A percentile compares a stretch with the other conserved stretches of the same genome.
These are phyloP conservation scores for Drosophila antonietae DNA, from an alignment of 2,888 invertebrate species.

Conservation along the genomic window DNA sequence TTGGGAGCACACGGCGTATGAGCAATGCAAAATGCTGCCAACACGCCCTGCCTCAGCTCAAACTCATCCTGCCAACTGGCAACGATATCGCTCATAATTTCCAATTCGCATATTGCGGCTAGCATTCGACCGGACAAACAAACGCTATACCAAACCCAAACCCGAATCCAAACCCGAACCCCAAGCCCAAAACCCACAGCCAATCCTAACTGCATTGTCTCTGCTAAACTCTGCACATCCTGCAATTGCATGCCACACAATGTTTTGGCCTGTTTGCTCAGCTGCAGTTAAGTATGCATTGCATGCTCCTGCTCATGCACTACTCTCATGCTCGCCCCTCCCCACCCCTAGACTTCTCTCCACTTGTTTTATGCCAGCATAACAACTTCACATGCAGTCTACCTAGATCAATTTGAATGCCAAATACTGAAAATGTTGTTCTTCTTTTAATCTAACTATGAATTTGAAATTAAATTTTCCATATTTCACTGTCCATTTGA, in stretches of 20 bases:
- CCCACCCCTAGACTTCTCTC: not conserved
- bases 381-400: slow-evolving; percentile 78
- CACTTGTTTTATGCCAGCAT: slow-evolving; percentile 68
- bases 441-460: not conserved
- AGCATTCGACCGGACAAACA: slow-evolving; percentile 40
- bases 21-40: slow-evolving; percentile 68
- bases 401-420: slow-evolving; percentile 66
- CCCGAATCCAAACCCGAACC: not conserved
- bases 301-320: slow-evolving; percentile 15
- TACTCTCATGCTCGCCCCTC: too few relatives aligned
- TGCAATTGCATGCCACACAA: slow-evolving; percentile 38
- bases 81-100: slow-evolving; percentile 75
- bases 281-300: slow-evolving; percentile 40
- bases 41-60: slow-evolving; percentile 20
- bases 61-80: slow-evolving; percentile 38
- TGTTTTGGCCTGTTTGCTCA: slow-evolving; percentile 42
- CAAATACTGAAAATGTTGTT: slow-evolving; percentile 49
- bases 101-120: slow-evolving; percentile 65
- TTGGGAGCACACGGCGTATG: slow-evolving; percentile 74
- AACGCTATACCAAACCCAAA: slow-evolving; percentile 18
- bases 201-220: slow-evolving; percentile 41
- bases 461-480: not conserved
- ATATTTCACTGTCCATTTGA: not conserved
- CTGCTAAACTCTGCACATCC: slow-evolving; percentile 59
- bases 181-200: not conserved